Evolutionary conservation across 2,797 vertebrate species (phyloP).

Genomic region (Channallabes apus): DNA sequence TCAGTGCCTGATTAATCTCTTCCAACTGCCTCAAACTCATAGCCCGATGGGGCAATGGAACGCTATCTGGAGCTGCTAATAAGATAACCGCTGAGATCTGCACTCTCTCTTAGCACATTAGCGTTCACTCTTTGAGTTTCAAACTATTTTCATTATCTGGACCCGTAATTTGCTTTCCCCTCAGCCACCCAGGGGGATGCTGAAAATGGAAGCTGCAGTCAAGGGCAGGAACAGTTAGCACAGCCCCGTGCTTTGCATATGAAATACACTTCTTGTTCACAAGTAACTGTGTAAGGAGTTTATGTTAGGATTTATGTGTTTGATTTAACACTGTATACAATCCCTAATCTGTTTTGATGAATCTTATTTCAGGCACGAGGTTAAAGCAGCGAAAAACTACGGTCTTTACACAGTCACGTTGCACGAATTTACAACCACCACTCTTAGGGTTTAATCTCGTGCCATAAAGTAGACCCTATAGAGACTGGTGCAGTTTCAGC

Average conservation of each 20-base stretch:
- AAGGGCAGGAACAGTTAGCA: constrained; percentile 71
- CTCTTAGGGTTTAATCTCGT: not conserved
- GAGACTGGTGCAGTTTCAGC: constrained; percentile 31
- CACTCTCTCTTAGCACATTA: constrained; percentile 78
- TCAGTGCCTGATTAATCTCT: constrained; percentile 76
- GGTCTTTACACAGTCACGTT: not conserved
- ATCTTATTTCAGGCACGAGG: not conserved
- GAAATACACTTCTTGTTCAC: constrained; percentile 70
- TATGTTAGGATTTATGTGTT: not conserved
- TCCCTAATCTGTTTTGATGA: not conserved
- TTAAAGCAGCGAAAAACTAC: not conserved
- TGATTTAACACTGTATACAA: not conserved
- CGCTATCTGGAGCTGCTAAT: constrained; percentile 77
- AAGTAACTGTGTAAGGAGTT: constrained; percentile 48
- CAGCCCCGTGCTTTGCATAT: constrained; percentile 66
- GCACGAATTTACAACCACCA: not conserved
- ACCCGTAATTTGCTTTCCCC: constrained; percentile 74
- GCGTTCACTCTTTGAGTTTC: constrained; percentile 77
- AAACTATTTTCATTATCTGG: constrained; percentile 80
- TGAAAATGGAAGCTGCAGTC: constrained; percentile 71
- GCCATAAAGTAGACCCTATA: not conserved
- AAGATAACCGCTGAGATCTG: constrained; percentile 77
- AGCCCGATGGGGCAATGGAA: constrained; percentile 69
- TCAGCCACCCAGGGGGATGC: constrained; percentile 71
- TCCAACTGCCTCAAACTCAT: constrained; percentile 68